Conservation (phyloP, 2,113 vertebrate species). For the Syngnathus scovelli region DNA sequence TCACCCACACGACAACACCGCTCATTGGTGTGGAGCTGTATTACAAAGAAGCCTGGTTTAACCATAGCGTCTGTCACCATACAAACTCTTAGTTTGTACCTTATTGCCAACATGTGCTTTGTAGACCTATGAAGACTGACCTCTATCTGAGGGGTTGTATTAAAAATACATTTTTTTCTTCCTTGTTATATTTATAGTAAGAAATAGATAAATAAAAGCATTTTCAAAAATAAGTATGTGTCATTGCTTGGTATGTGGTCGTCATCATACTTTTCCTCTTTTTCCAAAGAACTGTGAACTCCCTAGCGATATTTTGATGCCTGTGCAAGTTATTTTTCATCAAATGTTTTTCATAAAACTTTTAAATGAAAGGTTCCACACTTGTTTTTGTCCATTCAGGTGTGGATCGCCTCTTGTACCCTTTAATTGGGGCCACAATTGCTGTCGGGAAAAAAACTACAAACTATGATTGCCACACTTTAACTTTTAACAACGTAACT, state of each 20-base stretch:
- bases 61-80: constrained; percentile 39
- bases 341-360: neutral
- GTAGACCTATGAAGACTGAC: constrained; percentile 59
- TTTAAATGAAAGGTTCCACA: neutral
- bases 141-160: constrained; percentile 68
- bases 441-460: neutral
- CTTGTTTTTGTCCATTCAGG: neutral
- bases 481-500: neutral
- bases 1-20: constrained; percentile 26
- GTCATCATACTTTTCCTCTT: neutral
- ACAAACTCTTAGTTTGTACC: constrained; percentile 57
- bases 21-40: constrained; percentile 19
- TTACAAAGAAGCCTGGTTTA: constrained; percentile 26
- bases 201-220: constrained; percentile 73
- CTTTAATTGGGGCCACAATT: neutral
- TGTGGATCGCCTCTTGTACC: neutral
- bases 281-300: neutral
- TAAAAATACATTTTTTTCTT: constrained; percentile 60
- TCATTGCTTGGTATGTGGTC: constrained; percentile 15
- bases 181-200: constrained; percentile 75
- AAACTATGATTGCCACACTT: neutral
- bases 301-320: neutral
- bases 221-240: constrained; percentile 60
- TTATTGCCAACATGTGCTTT: constrained; percentile 63
- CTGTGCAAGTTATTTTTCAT: neutral